These are phyloP conservation scores for Nasonia longicornis DNA, from an alignment of 1,140 invertebrate species.

Conservation along the genomic window DNA sequence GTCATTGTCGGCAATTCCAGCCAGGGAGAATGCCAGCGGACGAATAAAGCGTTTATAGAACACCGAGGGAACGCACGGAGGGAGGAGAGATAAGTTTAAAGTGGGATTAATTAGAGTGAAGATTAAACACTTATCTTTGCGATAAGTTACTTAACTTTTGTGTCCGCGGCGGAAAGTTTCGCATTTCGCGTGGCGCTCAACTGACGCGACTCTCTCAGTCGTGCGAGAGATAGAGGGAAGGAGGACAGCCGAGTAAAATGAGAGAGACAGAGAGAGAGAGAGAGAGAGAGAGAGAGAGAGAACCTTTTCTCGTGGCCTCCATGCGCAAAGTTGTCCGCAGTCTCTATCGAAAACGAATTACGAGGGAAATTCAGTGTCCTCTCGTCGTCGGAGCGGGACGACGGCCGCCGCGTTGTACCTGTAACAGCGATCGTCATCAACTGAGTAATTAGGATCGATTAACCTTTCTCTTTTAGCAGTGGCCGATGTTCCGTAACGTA, in stretches of 20 bases:
- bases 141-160: constrained; percentile 30
- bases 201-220: background rate
- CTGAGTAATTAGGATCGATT: background rate
- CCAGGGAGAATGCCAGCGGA: background rate
- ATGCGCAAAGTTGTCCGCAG: background rate
- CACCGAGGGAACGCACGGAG: background rate
- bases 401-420: background rate
- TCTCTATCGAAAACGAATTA: constrained; percentile 29
- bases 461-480: background rate
- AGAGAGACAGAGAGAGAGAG: too few relatives aligned
- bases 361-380: background rate
- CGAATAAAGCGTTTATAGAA: constrained; percentile 24
- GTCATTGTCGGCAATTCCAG: background rate
- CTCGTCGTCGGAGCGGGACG: background rate
- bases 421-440: background rate
- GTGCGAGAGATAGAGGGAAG: background rate
- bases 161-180: background rate
- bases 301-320: background rate
- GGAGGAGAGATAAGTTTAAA: constrained; percentile 9
- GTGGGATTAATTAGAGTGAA: constrained; percentile 37
- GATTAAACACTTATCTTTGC: constrained; percentile 39
- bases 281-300: background rate
- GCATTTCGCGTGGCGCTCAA: background rate
- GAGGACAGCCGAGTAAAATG: background rate
- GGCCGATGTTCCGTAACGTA: background rate